Evolutionary conservation across 1,140 invertebrate genomes (phyloP).

Genomic region (Hesperophylax magnus): DNA sequence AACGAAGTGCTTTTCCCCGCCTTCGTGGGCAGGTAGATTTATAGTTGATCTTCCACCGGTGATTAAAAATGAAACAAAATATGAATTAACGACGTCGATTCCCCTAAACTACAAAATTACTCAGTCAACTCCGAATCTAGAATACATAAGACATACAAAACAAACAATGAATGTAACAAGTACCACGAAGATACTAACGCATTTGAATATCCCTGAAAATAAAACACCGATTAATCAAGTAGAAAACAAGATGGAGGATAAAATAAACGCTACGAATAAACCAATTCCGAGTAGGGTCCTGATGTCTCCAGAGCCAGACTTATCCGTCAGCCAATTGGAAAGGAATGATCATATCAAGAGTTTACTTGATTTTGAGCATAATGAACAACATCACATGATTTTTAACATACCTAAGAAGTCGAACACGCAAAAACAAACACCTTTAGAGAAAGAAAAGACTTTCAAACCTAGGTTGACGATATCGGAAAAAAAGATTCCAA

Average conservation of each 20-base stretch:
- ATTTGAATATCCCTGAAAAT: too few species aligned
- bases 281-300: constrained; percentile 18
- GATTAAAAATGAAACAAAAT: background rate
- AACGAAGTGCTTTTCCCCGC: constrained; percentile 64
- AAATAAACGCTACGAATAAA: too few species aligned
- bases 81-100: too few species aligned
- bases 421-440: background rate
- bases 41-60: constrained; percentile 64
- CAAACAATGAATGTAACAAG: too few species aligned
- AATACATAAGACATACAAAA: too few species aligned
- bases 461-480: background rate
- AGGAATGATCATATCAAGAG: constrained; percentile 16
- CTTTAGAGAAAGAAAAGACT: background rate
- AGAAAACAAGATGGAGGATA: background rate
- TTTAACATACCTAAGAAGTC: background rate
- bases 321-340: background rate
- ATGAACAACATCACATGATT: constrained; percentile 25
- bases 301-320: background rate
- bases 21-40: constrained; percentile 62
- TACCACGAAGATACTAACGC: too few species aligned
- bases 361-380: constrained; percentile 15
- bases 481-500: constrained; percentile 1
- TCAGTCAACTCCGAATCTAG: too few species aligned
- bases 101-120: too few species aligned
- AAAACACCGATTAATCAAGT: background rate